Evolutionary conservation across 2,888 invertebrate genomes (phyloP), one percentile per base, ranked within the genome.

Genomic region (Drosophila paucipuncta): DNA sequence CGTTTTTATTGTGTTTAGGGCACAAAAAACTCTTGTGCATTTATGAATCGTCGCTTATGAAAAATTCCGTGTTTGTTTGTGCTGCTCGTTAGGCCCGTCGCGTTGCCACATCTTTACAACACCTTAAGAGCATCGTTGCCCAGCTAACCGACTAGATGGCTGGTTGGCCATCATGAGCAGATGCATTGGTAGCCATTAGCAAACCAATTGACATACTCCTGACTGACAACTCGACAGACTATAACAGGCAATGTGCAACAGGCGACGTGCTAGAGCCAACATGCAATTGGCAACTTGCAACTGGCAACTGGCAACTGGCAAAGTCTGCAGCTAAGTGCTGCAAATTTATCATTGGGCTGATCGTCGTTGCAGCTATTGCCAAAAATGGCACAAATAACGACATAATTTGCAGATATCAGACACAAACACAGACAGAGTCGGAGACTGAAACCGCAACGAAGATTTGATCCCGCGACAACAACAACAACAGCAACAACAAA

Each of bases 341-440:
- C 83, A 73, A 80, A 85, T 85, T 90, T 90, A 85, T 88, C 85
- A 85, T 83, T 57, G 74, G 70, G 76, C 69, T 52, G 79, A 81
- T 79, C 78, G 76, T 74, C 66, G 73, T 59, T 53, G 72, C 64
- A 52, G 70, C 55, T 54, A 74, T 91, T 83, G 85, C 91, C 91
- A 89, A 91, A 91, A 91, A 91, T 91, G 91, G 91, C 90, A 90
- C 89, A 84, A 89, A 83, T 91, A 91, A 91, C 91, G 91, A 91
- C 91, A 91, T 91, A 91, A 91, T 91, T 91, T 91, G 90, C 74
- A 83, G 86, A 91, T 89, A 77, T 72, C 62, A 68, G 66, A 63
- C 77, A 33, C 64, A 69, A 41, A 49, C 50, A 18, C 22, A 60
- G 33, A 58, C 47, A 16, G 35, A 60, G 69, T 25, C 49, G 9